Conservation (phyloP, 2,113 vertebrate genomes). For the Microcebus tavaratra region DNA sequence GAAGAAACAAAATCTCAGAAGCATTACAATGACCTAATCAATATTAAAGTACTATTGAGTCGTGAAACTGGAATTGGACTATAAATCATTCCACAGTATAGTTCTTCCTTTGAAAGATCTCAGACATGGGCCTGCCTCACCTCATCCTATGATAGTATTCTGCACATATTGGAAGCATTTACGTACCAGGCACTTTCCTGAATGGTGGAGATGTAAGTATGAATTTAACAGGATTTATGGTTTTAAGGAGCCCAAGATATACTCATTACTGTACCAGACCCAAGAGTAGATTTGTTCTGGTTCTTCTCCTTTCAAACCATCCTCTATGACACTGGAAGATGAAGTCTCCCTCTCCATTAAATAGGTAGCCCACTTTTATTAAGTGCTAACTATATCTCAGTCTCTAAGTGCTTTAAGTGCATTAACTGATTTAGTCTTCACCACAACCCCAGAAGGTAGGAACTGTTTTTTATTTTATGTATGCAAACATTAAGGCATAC, state of each 20-base stretch:
- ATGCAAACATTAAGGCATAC: neutral
- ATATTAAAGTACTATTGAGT: neutral
- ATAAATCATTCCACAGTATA: neutral
- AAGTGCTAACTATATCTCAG: neutral
- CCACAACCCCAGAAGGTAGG: neutral
- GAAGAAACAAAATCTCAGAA: neutral
- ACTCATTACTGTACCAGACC: neutral
- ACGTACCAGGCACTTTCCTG: neutral
- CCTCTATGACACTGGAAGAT: neutral
- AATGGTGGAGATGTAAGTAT: neutral
- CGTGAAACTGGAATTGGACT: neutral
- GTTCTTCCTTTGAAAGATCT: neutral
- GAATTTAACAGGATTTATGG: neutral
- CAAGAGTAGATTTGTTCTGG: neutral
- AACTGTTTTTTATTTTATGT: neutral
- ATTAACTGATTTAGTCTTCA: neutral
- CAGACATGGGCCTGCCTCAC: neutral
- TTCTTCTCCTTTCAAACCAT: neutral
- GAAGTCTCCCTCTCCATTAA: neutral
- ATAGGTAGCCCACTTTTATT: neutral
- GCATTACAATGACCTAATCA: neutral
- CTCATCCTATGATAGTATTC: neutral
- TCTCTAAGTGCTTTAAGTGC: neutral
- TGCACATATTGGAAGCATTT: neutral
- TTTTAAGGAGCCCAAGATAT: neutral